A percentile compares a stretch with the other conserved stretches of the same genome.
Evolutionary conservation across 2,888 invertebrate genomes (phyloP).

Genomic region (Drosophila atripex): DNA sequence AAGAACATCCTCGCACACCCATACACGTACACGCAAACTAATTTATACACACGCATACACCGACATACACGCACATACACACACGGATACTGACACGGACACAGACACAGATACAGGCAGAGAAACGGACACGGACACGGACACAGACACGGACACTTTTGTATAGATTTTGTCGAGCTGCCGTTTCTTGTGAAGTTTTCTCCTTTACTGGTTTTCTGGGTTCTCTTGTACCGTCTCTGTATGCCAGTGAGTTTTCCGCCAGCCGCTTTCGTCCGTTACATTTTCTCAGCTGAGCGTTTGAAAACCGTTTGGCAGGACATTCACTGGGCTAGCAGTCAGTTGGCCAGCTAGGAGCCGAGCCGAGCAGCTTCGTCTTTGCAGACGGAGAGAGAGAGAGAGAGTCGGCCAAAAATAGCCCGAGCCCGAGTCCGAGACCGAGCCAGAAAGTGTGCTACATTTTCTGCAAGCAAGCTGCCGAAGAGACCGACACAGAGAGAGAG

Average conservation of each 20-base stretch:
- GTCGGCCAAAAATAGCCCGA: conserved; percentile 66
- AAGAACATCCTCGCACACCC: conserved; percentile 37
- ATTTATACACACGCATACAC: conserved; percentile 41
- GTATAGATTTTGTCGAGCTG: conserved; percentile 60
- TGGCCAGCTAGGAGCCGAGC: conserved; percentile 50
- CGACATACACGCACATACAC: conserved; percentile 28
- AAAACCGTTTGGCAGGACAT: conserved; percentile 67
- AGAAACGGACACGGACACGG: conserved; percentile 29
- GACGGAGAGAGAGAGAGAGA: conserved; percentile 26
- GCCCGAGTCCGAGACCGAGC: conserved; percentile 33
- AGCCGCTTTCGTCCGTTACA: conserved; percentile 63
- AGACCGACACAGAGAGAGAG: conserved; percentile 6
- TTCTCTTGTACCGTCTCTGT: conserved; percentile 37
- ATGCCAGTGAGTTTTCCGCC: conserved; percentile 44
- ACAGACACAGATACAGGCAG: conserved; percentile 28
- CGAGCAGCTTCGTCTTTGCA: conserved; percentile 24
- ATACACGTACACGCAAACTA: conserved; percentile 44
- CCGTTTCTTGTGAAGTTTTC: conserved; percentile 49
- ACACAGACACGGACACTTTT: conserved; percentile 43
- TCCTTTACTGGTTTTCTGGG: conserved; percentile 30
- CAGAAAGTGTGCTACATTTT: conserved; percentile 54
- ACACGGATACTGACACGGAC: conserved; percentile 24
- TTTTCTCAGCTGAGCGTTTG: conserved; percentile 74
- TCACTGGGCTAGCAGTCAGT: conserved; percentile 57
- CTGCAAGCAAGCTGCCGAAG: conserved; percentile 51